Evolutionary conservation across 2,797 vertebrate genomes (phyloP).

Genomic region (Phalanger gymnotis): DNA sequence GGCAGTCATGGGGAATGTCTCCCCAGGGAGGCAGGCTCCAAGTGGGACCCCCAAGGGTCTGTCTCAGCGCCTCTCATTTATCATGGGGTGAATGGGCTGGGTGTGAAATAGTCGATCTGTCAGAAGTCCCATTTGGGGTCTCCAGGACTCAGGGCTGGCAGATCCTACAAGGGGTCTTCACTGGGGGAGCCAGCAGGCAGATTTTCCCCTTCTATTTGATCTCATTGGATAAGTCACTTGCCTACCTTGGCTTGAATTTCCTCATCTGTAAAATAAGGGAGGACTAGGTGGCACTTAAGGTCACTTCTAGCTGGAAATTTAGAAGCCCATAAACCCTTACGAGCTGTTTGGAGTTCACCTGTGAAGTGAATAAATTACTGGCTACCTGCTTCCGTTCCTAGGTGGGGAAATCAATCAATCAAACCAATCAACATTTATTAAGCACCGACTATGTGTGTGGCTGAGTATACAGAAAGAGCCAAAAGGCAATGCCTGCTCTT

Average conservation of each 20-base stretch:
- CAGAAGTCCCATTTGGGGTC: neutral
- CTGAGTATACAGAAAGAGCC: neutral
- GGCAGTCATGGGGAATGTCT: neutral
- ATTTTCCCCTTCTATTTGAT: neutral
- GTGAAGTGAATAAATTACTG: neutral
- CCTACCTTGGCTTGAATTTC: neutral
- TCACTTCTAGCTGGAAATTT: neutral
- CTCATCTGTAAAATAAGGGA: neutral
- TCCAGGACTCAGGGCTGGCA: neutral
- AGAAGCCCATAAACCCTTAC: neutral
- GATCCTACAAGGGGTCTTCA: neutral
- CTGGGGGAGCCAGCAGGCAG: neutral
- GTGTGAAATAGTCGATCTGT: neutral
- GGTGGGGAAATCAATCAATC: neutral
- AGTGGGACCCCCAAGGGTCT: neutral
- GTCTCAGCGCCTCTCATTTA: constrained; percentile 3
- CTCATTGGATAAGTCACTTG: neutral
- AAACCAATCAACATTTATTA: neutral
- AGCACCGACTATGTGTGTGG: neutral
- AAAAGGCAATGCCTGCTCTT: neutral
- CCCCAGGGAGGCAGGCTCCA: neutral
- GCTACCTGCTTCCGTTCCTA: neutral
- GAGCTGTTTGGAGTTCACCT: neutral
- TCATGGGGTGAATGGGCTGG: neutral
- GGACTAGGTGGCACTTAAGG: neutral